phyloP scores from a whole-genome alignment of 2,797 vertebrate genomes.

The Sebastolobus altivelis region DNA sequence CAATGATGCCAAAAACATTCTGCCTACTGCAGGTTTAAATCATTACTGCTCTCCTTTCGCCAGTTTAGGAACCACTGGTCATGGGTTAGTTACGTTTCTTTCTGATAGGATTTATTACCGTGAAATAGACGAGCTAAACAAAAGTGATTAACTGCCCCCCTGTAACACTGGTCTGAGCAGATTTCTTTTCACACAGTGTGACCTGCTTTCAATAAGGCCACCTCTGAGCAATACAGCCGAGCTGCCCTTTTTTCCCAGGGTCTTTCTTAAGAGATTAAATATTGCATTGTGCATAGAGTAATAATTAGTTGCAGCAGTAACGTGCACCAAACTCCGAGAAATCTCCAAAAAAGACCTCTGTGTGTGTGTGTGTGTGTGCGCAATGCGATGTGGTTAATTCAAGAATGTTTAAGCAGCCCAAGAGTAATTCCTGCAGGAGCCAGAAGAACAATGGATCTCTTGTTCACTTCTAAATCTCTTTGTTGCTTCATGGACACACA shows the following conservation, averaged over 20 bases:
- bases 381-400: slow-evolving; percentile 68
- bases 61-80: not conserved
- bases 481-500: slow-evolving; percentile 60
- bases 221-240: slow-evolving; percentile 41
- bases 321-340: slow-evolving; percentile 53
- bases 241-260: slow-evolving; percentile 37
- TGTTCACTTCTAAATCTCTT: slow-evolving; percentile 80
- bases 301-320: slow-evolving; percentile 61
- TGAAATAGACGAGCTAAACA: slow-evolving; percentile 56
- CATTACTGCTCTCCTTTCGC: not conserved
- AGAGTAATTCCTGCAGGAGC: slow-evolving; percentile 80
- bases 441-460: slow-evolving; percentile 79
- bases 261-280: slow-evolving; percentile 64
- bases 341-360: slow-evolving; percentile 34
- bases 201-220: slow-evolving; percentile 63
- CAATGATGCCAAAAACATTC: too few relatives aligned
- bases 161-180: slow-evolving; percentile 22
- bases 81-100: not conserved
- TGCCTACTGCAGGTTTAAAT: not conserved
- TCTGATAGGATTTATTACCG: slow-evolving; percentile 50
- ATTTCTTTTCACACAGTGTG: slow-evolving; percentile 54
- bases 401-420: slow-evolving; percentile 84
- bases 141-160: slow-evolving; percentile 51
- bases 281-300: slow-evolving; percentile 58
- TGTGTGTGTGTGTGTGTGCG: slow-evolving; percentile 34